These are phyloP conservation scores for Copidosoma aretas DNA, from an alignment of 2,888 invertebrate genomes.

Conservation along the genomic window DNA sequence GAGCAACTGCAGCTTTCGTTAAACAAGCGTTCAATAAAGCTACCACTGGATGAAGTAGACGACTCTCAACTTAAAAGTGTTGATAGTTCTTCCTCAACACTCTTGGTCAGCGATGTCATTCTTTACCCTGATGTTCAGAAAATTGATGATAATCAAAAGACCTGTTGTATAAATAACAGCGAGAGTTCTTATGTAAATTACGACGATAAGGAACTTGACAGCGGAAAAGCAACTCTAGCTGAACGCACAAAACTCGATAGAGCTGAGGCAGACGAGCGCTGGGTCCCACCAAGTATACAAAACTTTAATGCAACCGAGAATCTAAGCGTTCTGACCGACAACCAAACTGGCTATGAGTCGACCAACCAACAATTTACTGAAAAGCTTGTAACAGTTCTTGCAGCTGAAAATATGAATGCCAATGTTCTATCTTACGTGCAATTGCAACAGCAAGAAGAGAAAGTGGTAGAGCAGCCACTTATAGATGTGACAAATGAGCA, in stretches of 20 bases:
- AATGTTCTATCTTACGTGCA: constrained; percentile 46
- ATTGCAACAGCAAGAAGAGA: constrained; percentile 47
- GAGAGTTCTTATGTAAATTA: constrained; percentile 53
- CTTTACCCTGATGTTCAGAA: constrained; percentile 41
- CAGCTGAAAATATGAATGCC: constrained; percentile 48
- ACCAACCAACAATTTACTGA: constrained; percentile 20
- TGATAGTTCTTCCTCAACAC: constrained; percentile 2
- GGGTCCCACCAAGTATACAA: constrained; percentile 69
- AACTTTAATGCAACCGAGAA: constrained; percentile 56
- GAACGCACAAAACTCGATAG: constrained; percentile 62
- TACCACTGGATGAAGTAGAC: not conserved
- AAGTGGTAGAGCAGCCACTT: constrained; percentile 53
- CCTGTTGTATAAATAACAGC: constrained; percentile 52
- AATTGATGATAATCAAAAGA: constrained; percentile 55
- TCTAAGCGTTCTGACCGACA: constrained; percentile 55
- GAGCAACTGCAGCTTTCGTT: not conserved
- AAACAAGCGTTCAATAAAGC: not conserved
- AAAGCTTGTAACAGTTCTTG: constrained; percentile 39
- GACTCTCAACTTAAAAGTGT: constrained; percentile 22
- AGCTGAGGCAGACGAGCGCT: constrained; percentile 68
- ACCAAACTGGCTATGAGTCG: constrained; percentile 54
- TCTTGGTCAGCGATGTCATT: constrained; percentile 23
- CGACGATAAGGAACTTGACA: constrained; percentile 59
- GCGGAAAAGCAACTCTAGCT: constrained; percentile 57
- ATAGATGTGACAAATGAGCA: constrained; percentile 43